Base-by-base conservation (phyloP, 1,140 invertebrate genomes). In the Hesperophylax magnus region DNA sequence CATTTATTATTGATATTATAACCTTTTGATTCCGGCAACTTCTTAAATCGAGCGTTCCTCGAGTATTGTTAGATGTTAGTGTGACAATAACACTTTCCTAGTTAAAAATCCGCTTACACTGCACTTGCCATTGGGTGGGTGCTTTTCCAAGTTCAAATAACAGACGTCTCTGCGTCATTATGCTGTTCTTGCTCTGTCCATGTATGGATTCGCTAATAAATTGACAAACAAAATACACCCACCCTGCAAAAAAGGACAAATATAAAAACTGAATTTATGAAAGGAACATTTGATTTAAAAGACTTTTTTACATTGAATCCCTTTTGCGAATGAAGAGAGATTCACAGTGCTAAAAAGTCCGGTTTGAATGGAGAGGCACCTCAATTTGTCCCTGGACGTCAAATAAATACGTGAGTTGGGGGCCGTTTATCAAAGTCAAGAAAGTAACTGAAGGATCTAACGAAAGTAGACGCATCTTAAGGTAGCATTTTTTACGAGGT, bases 61-160 rank as follows among this genome's bases (percentile, higher is more conserved):
- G 9, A 39, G 34, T 39, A 39, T 39, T 39, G 34, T 39, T 39
- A 39, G 9, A 39, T 5, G 34, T 60, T 60, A 22, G 22, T 18
- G 18, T 24, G 24, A 61, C 3, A 24, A 11, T 67, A 15, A 31
- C 31, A 67, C 31, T 17, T 67, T 67, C 22, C 15, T 67, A 15
- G 27, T 27, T 67, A 11, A 67, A 34, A 27, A 31, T 67, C 24
- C 63, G 22, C 63, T 67, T 67, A 34, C 31, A n/a, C 63, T 11
- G 31, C 22, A 31, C 22, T 34, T 17, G 24, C 27, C 63, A 1
- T 31, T 67, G 27, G 24, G 9, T 22, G 24, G 31, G 63, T 47
- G 39, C 39, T 34, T 27, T 67, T 67, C 63, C 63, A 67, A 67
- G 63, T 67, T 67, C 63, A 67, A 67, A 67, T 67, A 67, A 67